A percentile compares a stretch with the other conserved stretches of the same genome.
Evolutionary conservation across 2,113 vertebrate genomes (phyloP).

Genomic region (Atractosteus spatula): DNA sequence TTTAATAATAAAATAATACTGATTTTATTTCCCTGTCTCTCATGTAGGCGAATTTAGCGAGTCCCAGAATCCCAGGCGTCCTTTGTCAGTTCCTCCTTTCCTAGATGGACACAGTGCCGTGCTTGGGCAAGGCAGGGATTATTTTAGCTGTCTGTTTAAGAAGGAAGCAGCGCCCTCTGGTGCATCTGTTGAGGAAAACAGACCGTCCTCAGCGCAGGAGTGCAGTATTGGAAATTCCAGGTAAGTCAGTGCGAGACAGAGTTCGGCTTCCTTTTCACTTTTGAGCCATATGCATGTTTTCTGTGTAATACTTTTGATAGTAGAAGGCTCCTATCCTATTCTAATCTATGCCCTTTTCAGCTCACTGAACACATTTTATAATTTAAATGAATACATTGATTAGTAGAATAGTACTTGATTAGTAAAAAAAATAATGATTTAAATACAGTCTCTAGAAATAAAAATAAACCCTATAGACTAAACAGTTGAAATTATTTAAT

Average conservation of each 20-base stretch:
- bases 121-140: slow-evolving; percentile 30
- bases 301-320: too few relatives aligned
- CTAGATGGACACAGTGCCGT: not conserved
- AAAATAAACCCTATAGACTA: too few relatives aligned
- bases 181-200: not conserved
- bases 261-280: too few relatives aligned
- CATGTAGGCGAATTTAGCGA: not conserved
- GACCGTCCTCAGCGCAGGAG: not conserved
- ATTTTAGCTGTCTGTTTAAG: slow-evolving; percentile 38
- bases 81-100: not conserved
- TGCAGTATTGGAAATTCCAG: not conserved
- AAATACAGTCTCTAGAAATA: too few relatives aligned
- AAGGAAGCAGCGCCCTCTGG: not conserved
- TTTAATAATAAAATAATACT: not conserved
- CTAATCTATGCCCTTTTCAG: too few relatives aligned
- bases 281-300: too few relatives aligned
- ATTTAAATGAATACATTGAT: too few relatives aligned
- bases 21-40: not conserved
- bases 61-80: not conserved
- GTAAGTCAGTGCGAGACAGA: not conserved
- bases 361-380: too few relatives aligned
- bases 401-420: too few relatives aligned
- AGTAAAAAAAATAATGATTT: too few relatives aligned
- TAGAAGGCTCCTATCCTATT: too few relatives aligned
- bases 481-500: too few relatives aligned